Conservation (phyloP, 1,140 invertebrate species). For the Brachionus manjavacas region DNA sequence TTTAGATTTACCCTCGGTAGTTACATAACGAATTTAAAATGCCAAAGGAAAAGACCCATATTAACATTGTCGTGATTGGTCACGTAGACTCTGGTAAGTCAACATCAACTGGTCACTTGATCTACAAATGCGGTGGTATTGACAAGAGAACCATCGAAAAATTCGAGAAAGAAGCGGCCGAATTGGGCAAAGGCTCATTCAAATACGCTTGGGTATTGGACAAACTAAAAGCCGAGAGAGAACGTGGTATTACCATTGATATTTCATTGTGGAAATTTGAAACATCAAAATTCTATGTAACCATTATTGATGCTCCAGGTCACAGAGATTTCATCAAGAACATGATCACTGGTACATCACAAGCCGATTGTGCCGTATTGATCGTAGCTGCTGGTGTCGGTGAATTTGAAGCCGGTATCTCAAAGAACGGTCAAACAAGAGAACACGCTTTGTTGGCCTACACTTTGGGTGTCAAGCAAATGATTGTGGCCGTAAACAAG, state of each 20-base stretch:
- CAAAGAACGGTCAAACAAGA: too few relatives aligned
- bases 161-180: slow-evolving; percentile 84
- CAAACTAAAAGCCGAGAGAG: slow-evolving; percentile 96
- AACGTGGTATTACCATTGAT: slow-evolving; percentile 99
- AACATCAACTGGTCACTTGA: too few relatives aligned
- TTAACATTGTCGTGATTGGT: too few relatives aligned
- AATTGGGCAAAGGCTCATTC: slow-evolving; percentile 90
- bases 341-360: slow-evolving; percentile 98
- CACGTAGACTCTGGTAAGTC: too few relatives aligned
- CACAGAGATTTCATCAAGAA: slow-evolving; percentile 99
- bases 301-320: slow-evolving; percentile 97
- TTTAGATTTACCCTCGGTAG: slow-evolving; percentile 29
- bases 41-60: too few relatives aligned
- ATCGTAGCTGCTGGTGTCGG: slow-evolving; percentile 94
- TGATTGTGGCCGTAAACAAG: too few relatives aligned
- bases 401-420: slow-evolving; percentile 97
- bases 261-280: slow-evolving; percentile 99
- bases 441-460: too few relatives aligned
- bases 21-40: slow-evolving; percentile 12
- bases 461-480: too few relatives aligned
- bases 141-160: slow-evolving; percentile 95
- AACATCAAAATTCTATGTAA: slow-evolving; percentile 91
- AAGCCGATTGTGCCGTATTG: slow-evolving; percentile 93
- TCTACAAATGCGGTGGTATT: too few relatives aligned
- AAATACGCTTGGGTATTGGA: slow-evolving; percentile 97